Percentiles rank a stretch among this genome's conserved stretches.
phyloP scores from a whole-genome alignment of 2,797 vertebrate species.

The Catamblyrhynchus diadema region DNA sequence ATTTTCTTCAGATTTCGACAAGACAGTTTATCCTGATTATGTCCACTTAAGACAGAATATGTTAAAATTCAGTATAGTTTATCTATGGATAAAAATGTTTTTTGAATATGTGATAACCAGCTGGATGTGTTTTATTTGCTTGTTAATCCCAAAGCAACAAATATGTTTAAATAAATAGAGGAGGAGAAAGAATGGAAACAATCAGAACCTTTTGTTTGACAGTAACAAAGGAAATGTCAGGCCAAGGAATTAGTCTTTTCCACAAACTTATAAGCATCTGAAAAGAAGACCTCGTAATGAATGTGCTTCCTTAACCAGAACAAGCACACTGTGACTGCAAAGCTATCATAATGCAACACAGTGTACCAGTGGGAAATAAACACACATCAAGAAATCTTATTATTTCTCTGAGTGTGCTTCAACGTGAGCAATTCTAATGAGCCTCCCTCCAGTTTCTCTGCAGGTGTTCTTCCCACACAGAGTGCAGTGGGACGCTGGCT shows the following conservation, averaged over 20 bases:
- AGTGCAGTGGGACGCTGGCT: not conserved
- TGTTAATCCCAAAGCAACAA: not conserved
- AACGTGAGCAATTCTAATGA: constrained; percentile 59
- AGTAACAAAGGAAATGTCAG: constrained; percentile 27
- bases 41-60: not conserved
- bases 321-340: constrained; percentile 19
- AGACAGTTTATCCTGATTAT: not conserved
- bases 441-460: not conserved
- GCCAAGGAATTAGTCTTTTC: constrained; percentile 33
- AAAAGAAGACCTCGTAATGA: constrained; percentile 48
- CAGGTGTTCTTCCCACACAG: not conserved
- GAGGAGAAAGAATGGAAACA: not conserved
- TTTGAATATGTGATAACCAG: not conserved
- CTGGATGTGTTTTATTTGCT: not conserved
- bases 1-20: not conserved
- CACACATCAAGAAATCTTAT: constrained; percentile 57
- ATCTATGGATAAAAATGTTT: not conserved
- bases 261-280: constrained; percentile 42
- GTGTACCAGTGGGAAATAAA: constrained; percentile 60
- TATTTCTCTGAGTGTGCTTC: constrained; percentile 52
- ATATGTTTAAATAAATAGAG: not conserved
- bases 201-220: not conserved
- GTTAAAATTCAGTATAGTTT: not conserved
- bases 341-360: constrained; percentile 34
- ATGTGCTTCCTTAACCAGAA: constrained; percentile 59